Evolutionary conservation across 2,113 vertebrate genomes (phyloP), one percentile per base, ranked within the genome.

Genomic region (Daubentonia madagascariensis): DNA sequence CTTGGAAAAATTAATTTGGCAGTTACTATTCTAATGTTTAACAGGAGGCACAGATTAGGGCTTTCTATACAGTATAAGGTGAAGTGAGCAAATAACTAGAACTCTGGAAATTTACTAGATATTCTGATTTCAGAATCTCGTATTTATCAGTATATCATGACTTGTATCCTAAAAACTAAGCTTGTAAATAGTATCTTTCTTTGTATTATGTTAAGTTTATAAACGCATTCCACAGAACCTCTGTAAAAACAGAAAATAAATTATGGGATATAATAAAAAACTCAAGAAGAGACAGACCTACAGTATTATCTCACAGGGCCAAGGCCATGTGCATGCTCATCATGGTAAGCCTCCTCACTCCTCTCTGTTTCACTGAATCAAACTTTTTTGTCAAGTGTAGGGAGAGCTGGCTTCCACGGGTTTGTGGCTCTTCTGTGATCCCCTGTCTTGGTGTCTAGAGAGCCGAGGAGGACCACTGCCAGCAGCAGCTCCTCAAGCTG

Each of bases 241-340:
- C 73, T 63, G 28, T 43, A 32, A 45, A 43, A 68, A 45, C 43
- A 57, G 45, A 57, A 80, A 59, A 79, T 54, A 70, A 65, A 52
- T 32, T 23, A 37, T 3, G 10, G 52, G 50, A n/a, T 94, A 37
- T 14, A 57, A 48, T 16, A 4, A 54, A 57, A 88, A 40, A 54
- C 32, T 52, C 10, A 37, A 40, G 12, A 37, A 61, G 22, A 94
- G 32, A 45, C 10, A 91, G 78, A 40, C 23, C 1, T 10, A 48
- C 3, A 3, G 37, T 45, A 40, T 8, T 43, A 67, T 6, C 79
- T 43, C 35, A 37, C 0, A 0, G 8, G 43, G 40, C 14, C 3
- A 30, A 43, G 25, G 23, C 4, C 22, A 9, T 7, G 17, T 35
- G 22, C 0, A 0, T 16, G 65, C 13, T 63, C 13, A 43, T 37